Evolutionary conservation across 1,140 invertebrate species (phyloP), one percentile per base, ranked within the genome.

Genomic region (Drosophila parvula): DNA sequence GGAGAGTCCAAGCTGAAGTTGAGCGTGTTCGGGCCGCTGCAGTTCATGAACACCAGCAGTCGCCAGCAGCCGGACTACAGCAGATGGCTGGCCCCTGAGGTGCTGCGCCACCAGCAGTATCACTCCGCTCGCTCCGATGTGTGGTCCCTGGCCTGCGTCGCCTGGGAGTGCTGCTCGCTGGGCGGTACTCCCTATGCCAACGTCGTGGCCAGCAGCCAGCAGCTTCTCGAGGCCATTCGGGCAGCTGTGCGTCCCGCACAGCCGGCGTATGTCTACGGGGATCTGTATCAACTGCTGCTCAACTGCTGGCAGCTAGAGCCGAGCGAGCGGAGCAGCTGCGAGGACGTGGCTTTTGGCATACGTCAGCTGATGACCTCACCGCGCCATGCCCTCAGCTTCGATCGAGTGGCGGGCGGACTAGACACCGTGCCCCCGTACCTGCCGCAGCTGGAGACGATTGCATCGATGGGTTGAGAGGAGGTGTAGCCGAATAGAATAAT

Each of bases 221-320:
- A 97, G 74, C 94, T 98, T 0, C 93, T 95, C 8, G 93, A 94
- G 9, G 93, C 95, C 51, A 92, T 98, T 5, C 92, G 94, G 32
- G 93, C 93, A 77, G 96, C 96, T 1, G 92, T 95, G 59, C 93
- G 96, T 32, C 94, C 97, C 3, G 93, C 94, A 5, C 96, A 97
- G 81, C 93, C 96, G 0, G 93, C 94, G 28, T 95, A 95, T 81
- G 94, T 96, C 34, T 94, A 94, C 43, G 95, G 96, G 89, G 95
- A 96, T 65, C 92, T 97, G 27, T 97, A 97, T 90, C 96, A 97
- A 91, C 92, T 97, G 45, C 96, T 97, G 93, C 92, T 96, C 6
- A 95, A 96, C 70, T 97, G 97, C 83, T 98, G 97, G 97, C 95
- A 96, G 82, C 86, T 95, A n/a, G 96, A 97, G 91, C 94, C 94